These are phyloP conservation scores for Tichodroma muraria DNA, from an alignment of 2,113 vertebrate species.

Conservation along the genomic window DNA sequence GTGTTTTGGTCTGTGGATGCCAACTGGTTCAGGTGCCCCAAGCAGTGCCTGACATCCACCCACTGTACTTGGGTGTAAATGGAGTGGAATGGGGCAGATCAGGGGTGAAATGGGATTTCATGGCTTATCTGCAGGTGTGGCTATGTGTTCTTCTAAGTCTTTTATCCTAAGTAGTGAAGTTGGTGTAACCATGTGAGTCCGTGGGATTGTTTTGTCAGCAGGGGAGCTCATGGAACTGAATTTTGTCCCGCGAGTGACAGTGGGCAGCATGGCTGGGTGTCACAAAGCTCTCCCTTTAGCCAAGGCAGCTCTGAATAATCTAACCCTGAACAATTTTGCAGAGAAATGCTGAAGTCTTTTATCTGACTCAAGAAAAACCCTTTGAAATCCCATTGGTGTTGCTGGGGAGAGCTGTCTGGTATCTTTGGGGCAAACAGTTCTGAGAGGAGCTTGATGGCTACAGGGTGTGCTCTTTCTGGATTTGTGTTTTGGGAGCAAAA, in stretches of 20 bases:
- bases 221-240: not conserved
- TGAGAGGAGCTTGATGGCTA: not conserved
- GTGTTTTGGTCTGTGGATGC: not conserved
- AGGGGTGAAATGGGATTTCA: not conserved
- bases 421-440: not conserved
- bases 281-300: not conserved
- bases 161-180: not conserved
- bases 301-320: not conserved
- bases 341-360: not conserved
- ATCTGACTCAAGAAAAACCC: not conserved
- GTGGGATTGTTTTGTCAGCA: not conserved
- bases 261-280: not conserved
- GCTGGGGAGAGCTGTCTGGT: not conserved
- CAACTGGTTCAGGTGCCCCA: not conserved
- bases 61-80: rapidly evolving
- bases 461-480: not conserved
- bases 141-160: not conserved
- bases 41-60: rapidly evolving
- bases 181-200: rapidly evolving
- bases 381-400: not conserved
- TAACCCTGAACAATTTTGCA: not conserved
- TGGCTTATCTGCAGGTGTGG: not conserved
- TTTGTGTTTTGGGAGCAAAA: not conserved
- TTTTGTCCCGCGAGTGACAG: not conserved
- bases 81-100: not conserved